Evolutionary conservation across 2,888 invertebrate genomes (phyloP), one percentile per base, ranked within the genome.

Genomic region (Protula sp.): DNA sequence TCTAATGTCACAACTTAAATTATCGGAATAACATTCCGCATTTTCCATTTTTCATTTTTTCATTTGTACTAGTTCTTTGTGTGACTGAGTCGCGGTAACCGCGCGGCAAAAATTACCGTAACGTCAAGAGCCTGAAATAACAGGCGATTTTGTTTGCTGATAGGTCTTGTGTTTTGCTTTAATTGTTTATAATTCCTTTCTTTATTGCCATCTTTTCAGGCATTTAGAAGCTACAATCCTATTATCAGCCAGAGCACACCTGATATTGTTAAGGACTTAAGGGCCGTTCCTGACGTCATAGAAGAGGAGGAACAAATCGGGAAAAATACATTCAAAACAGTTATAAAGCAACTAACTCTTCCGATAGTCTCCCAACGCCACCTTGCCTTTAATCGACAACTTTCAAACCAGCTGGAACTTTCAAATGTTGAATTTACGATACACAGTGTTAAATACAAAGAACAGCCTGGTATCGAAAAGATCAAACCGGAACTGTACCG

Each of bases 341-440:
- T 89, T n/a, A 82, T 89, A 22, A 85, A 90, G 5, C 91, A 91
- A 82, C 89, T 90, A 1, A 91, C 91, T 1, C 81, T 91, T 30
- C 91, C 91, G 1, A 89, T 89, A 55, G 90, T 90, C 3, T 89
- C 90, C 3, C 89, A 88, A 51, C 85, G 90, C 29, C 90, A 90
- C 78, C 89, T 89, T 77, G 88, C 88, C 53, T 91, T 91, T 79
- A 90, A 90, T 74, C 84, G 91, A 0, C 90, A 91, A 78, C 84
- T 90, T 38, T 90, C 90, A 0, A 89, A 91, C 75, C 86, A 89
- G 19, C 84, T 91, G 65, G 90, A 90, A 73, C 19, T 56, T 47
- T 88, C 88, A 14, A 88, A 88, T 2, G 88, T 90, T 63, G 88
- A 90, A 80, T 90, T 90, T 83, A 88, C 89, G 80, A 71, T 78